Evolutionary conservation across 2,113 vertebrate genomes (phyloP).

Genomic region (Centropus bengalensis): DNA sequence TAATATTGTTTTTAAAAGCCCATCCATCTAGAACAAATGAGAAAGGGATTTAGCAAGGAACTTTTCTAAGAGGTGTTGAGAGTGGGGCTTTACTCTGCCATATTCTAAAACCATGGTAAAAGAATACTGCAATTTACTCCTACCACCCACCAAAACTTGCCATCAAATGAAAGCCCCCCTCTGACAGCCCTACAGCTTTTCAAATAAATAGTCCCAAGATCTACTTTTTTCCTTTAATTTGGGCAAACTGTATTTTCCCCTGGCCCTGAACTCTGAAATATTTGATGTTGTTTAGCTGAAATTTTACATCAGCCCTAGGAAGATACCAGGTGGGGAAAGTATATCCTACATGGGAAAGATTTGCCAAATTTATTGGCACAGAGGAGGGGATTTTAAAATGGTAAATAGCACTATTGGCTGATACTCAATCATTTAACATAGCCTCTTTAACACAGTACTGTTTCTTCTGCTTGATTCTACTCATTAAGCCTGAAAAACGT

Average conservation of each 20-base stretch:
- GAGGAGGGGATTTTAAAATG: neutral
- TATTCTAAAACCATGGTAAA: neutral
- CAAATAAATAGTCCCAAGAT: neutral
- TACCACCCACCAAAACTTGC: neutral
- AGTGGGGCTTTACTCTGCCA: neutral
- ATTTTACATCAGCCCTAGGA: neutral
- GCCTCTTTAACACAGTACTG: neutral
- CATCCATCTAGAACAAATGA: slow-evolving; percentile 82
- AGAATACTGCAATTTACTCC: neutral
- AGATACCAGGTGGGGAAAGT: neutral
- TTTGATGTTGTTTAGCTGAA: neutral
- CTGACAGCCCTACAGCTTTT: neutral
- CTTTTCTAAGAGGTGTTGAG: neutral
- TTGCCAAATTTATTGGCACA: neutral
- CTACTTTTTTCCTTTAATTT: fast-evolving
- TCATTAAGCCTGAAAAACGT: neutral
- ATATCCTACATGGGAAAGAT: neutral
- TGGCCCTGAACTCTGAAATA: neutral
- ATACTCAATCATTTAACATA: neutral
- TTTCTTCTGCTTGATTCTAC: neutral
- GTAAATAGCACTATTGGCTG: neutral
- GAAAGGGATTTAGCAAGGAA: neutral
- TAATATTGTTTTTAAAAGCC: slow-evolving; percentile 90
- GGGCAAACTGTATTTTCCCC: neutral
- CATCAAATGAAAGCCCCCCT: neutral